Percentiles rank a stretch among this genome's conserved stretches.
phyloP scores from a whole-genome alignment of 2,888 invertebrate species.

The Acanthococcus lagerstroemiae region DNA sequence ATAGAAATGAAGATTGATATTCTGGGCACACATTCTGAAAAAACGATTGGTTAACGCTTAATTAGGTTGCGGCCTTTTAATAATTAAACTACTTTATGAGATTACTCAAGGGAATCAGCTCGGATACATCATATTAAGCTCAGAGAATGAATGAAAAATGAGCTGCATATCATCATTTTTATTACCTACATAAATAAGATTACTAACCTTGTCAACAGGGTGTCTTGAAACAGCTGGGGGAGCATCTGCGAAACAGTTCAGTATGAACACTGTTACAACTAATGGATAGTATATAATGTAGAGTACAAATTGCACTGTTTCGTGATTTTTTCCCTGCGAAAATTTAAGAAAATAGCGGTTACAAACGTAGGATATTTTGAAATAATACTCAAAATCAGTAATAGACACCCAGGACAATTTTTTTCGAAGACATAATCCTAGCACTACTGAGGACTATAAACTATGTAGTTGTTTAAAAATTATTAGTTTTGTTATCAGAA shows the following conservation, averaged over 20 bases:
- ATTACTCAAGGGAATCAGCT: too few relatives aligned
- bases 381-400: too few relatives aligned
- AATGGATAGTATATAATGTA: constrained; percentile 71
- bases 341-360: neutral
- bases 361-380: neutral
- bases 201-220: constrained; percentile 54
- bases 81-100: too few relatives aligned
- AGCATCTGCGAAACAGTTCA: constrained; percentile 72
- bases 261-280: constrained; percentile 56
- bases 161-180: constrained; percentile 35
- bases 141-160: too few relatives aligned
- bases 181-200: neutral
- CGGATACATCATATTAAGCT: too few relatives aligned
- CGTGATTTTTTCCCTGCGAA: constrained; percentile 37
- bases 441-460: too few relatives aligned
- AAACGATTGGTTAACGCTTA: too few relatives aligned
- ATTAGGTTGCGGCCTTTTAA: too few relatives aligned
- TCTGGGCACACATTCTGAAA: constrained; percentile 79
- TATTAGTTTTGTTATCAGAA: too few relatives aligned
- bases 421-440: too few relatives aligned
- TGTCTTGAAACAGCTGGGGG: constrained; percentile 60
- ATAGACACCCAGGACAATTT: too few relatives aligned
- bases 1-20: constrained; percentile 70
- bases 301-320: constrained; percentile 50
- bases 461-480: too few relatives aligned